Base-by-base conservation (phyloP, 2,113 vertebrate genomes). In the Hippocampus comes region DNA sequence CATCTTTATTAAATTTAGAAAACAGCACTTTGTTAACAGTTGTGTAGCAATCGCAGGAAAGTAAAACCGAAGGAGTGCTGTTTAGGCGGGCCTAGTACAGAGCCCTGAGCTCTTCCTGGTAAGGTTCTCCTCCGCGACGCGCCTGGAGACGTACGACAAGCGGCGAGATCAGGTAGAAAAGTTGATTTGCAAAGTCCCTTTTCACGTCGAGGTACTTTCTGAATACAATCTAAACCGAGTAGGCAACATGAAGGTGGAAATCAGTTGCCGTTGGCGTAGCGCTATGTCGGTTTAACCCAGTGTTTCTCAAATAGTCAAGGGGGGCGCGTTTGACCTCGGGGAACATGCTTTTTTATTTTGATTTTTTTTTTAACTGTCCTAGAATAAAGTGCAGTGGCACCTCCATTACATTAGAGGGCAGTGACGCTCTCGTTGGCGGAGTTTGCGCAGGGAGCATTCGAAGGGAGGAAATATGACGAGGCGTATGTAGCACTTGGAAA, bases 1-100 rank as follows among this genome's bases (percentile, higher is more conserved):
- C 78, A 85, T 85, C 71, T 93, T 94, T 93, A 93, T 92, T 94
- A 93, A 94, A 94, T 92, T 92, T 94, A 94, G 85, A 94, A 94
- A 94, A 94, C 91, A 93, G 84, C 82, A 89, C 91, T 89, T 89
- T 79, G 78, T 89, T 89, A 91, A 92, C 87, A 90, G 91, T 90
- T 90, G 91, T 84, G 87, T 91, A 92, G 82, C 90, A 92, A 92
- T 81, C 88, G 91, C 91, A 91, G 92, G 90, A 92, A 90, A 87
- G 73, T 88, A 82, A 90, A 90, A 86, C 87, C 81, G 84, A 87
- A 74, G 77, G 63, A 57, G 75, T 78, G 82, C 78, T 59, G 70
- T 79, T 70, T 75, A 76, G 71, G 56, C 86, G 86, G 89, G 87
- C 86, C 83, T 79, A 79, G 90, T 90, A 38, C 85, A 82, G 88